phyloP scores from a whole-genome alignment of 2,113 vertebrate species.

The Lepidothrix coronata region DNA sequence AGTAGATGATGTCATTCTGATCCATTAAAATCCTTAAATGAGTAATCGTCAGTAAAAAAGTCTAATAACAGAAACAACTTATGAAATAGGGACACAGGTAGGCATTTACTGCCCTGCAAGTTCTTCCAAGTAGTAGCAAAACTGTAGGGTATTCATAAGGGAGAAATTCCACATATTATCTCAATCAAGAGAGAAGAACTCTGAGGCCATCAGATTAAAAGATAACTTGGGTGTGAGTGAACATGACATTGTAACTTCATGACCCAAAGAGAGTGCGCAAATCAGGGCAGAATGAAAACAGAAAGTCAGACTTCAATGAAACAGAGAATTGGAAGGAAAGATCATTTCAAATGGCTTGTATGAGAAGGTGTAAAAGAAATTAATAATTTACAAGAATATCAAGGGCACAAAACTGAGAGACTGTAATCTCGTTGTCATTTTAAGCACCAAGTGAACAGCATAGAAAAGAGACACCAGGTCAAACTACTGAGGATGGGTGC shows the following conservation, averaged over 20 bases:
- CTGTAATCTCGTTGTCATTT: background rate
- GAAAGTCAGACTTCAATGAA: background rate
- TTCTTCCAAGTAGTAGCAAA: background rate
- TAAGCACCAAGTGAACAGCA: background rate
- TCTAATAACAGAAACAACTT: background rate
- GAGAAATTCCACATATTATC: background rate
- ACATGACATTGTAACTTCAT: background rate
- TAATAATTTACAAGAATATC: background rate
- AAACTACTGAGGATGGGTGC: background rate
- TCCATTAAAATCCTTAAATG: background rate
- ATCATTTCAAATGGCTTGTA: background rate
- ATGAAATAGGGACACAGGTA: background rate
- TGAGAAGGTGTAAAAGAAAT: background rate
- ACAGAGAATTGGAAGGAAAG: background rate
- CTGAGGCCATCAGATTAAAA: background rate
- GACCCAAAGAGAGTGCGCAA: background rate
- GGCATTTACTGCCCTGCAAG: background rate
- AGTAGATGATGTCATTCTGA: background rate
- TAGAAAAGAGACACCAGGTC: background rate
- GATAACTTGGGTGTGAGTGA: background rate
- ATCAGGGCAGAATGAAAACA: background rate
- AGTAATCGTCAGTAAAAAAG: background rate
- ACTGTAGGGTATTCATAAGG: background rate
- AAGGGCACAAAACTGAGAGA: background rate
- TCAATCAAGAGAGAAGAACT: background rate